A percentile compares a stretch with the other conserved stretches of the same genome.
These are phyloP conservation scores for Chaenodraco wilsoni DNA, from an alignment of 2,797 vertebrate genomes.

Conservation along the genomic window DNA sequence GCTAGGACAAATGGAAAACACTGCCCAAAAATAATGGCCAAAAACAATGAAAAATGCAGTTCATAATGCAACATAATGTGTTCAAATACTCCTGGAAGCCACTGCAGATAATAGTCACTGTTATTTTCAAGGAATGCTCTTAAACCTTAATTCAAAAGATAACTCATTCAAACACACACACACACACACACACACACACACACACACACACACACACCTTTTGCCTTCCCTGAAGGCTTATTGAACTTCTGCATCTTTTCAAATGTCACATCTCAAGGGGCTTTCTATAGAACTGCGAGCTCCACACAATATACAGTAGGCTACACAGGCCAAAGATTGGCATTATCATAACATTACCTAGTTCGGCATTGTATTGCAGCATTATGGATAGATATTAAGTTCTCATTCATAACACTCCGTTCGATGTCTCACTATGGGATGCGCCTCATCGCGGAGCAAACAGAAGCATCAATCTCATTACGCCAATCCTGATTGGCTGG, in stretches of 20 bases:
- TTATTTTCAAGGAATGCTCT: not conserved
- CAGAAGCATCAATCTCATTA: no score
- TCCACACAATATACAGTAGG: not conserved
- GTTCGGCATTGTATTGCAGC: not conserved
- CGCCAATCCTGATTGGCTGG: no score
- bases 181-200: not conserved
- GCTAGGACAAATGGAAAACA: not conserved
- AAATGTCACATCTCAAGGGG: conserved; percentile 21
- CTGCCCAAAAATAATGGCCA: not conserved
- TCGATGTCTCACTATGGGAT: no score
- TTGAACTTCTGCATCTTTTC: conserved; percentile 14
- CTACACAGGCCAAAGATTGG: conserved; percentile 1
- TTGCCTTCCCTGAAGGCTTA: not conserved
- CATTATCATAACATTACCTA: not conserved
- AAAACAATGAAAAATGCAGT: not conserved
- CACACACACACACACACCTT: not conserved
- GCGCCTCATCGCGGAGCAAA: no score
- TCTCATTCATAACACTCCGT: no score
- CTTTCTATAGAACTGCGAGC: not conserved
- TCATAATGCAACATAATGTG: not conserved
- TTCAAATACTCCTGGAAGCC: not conserved
- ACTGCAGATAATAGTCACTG: not conserved
- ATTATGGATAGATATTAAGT: conserved; percentile 36
- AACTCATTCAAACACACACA: conserved; percentile 1
- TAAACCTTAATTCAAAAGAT: conserved; percentile 13